Evolutionary conservation across 2,797 vertebrate species (phyloP), one percentile per base, ranked within the genome.

Genomic region (Mastacembelus armatus): DNA sequence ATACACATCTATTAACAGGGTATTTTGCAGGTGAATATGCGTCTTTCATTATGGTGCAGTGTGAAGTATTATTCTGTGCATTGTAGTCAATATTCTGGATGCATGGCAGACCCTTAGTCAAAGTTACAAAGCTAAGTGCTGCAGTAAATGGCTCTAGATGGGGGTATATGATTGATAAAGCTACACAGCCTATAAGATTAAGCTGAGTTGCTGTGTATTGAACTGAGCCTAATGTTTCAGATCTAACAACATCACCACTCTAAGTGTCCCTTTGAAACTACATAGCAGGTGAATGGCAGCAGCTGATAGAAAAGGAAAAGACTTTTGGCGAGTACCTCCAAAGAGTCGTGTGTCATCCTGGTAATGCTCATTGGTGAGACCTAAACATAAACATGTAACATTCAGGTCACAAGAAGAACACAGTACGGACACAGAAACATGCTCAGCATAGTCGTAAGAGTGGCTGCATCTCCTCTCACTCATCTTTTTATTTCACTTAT

Each of bases 311-410:
- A 86, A 75, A 84, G 78, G 80, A 89, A 83, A 85, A 88, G 81
- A 86, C 86, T 88, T 83, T 82, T 77, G 88, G 84, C 72, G 77
- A 86, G 91, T 94, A 95, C 94, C 94, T 95, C 94, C 92, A 91
- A 95, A 93, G 78, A 95, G 94, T 71, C 92, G 91, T 38, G 91
- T 93, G 87, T 94, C 93, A 91, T 95, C 93, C 92, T 93, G 93
- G 94, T 93, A 94, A 94, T 91, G 93, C 83, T 95, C 93, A 93
- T 89, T 92, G 92, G 90, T 92, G 88, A 95, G 89, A 94, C 93
- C 93, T 94, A 93, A 92, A 94, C 93, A 94, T 93, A 94, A 89
- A 94, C 92, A 94, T 92, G 84, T 71, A 55, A 92, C 90, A 91
- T 91, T 91, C 87, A 92, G 89, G 80, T 92, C 89, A 91, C 86